Evolutionary conservation across 2,888 invertebrate species (phyloP).

Genomic region (Leucozona laternaria): DNA sequence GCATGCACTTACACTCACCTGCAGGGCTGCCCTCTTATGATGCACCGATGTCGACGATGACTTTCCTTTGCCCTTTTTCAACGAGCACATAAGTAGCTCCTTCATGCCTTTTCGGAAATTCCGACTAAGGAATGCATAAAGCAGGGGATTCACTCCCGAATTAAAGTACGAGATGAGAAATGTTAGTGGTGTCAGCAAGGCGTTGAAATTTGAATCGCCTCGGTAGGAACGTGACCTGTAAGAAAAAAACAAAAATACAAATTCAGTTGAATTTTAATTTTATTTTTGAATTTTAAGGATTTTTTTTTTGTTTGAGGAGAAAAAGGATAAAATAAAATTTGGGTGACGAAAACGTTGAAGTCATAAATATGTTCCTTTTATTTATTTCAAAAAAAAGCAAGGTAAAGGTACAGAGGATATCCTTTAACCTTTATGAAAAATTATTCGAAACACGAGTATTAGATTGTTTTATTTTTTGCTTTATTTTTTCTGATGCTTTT

Average conservation of each 20-base stretch:
- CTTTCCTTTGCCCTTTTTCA: conserved; percentile 83
- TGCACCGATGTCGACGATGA: conserved; percentile 83
- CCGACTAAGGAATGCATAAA: conserved; percentile 93
- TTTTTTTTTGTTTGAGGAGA: not conserved
- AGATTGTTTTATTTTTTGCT: not conserved
- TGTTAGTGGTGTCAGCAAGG: conserved; percentile 92
- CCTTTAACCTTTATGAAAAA: not conserved
- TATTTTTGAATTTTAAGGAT: not conserved
- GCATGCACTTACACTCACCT: conserved; percentile 79
- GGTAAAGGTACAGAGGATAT: not conserved
- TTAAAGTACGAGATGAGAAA: conserved; percentile 95
- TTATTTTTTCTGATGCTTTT: not conserved
- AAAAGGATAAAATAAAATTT: not conserved
- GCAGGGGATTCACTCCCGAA: conserved; percentile 94
- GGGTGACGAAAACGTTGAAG: not conserved
- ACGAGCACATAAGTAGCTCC: conserved; percentile 89
- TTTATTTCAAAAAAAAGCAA: not conserved
- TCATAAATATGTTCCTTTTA: not conserved
- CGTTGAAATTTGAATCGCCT: conserved; percentile 90
- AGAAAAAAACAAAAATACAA: conserved; percentile 7
- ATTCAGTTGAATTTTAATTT: not conserved
- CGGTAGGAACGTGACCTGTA: conserved; percentile 86
- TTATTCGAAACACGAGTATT: not conserved
- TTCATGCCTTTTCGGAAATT: conserved; percentile 94
- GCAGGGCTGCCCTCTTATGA: conserved; percentile 82